These are phyloP conservation scores for Colius striatus DNA, from an alignment of 2,113 vertebrate species.

Conservation along the genomic window DNA sequence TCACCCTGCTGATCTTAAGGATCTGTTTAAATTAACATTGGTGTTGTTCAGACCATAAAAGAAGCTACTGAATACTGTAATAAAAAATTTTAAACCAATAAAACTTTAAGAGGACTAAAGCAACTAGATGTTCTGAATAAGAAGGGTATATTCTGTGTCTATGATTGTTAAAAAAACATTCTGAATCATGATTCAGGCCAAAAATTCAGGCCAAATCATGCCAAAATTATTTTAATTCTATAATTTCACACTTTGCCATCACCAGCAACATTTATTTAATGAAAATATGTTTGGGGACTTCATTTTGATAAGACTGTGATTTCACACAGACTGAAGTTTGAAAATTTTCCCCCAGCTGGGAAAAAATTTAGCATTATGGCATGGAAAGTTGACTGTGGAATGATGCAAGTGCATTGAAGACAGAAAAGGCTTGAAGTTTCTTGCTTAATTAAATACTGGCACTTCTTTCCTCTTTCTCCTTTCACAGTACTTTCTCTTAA, in stretches of 20 bases:
- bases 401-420: slow-evolving; percentile 1
- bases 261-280: neutral
- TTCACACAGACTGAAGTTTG: neutral
- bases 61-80: neutral
- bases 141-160: neutral
- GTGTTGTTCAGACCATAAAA: neutral
- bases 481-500: slow-evolving; percentile 53
- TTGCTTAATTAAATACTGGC: slow-evolving; percentile 55
- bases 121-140: neutral
- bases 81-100: neutral
- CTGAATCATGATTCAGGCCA: too few relatives aligned
- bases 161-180: neutral
- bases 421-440: slow-evolving; percentile 65
- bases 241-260: neutral
- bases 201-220: neutral
- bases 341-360: neutral
- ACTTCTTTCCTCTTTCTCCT: slow-evolving; percentile 72
- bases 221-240: neutral
- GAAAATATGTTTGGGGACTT: neutral
- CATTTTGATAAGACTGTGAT: neutral
- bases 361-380: neutral
- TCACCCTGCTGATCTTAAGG: neutral
- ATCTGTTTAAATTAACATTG: neutral
- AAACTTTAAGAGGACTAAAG: neutral
- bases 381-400: slow-evolving; percentile 26